Evolutionary conservation across 2,113 vertebrate genomes (phyloP).

Genomic region (Furnarius figulus): DNA sequence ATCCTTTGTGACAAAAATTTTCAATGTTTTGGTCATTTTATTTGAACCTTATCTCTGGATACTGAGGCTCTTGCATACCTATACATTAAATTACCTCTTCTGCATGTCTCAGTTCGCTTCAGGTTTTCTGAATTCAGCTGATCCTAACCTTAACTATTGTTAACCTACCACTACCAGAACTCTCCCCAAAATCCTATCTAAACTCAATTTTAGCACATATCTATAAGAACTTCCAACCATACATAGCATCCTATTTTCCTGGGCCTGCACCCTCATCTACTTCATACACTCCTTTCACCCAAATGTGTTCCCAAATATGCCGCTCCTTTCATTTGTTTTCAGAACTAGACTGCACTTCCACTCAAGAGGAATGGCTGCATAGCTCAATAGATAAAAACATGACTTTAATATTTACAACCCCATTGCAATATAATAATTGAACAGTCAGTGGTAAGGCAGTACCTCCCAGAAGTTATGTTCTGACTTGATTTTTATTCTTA

Average conservation of each 20-base stretch:
- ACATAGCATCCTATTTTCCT: background rate
- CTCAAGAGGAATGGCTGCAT: background rate
- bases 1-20: background rate
- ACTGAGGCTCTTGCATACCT: background rate
- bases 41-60: background rate
- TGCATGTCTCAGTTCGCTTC: background rate
- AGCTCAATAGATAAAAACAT: background rate
- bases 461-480: background rate
- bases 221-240: background rate
- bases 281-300: background rate
- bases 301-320: rapidly evolving
- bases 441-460: background rate
- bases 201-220: background rate
- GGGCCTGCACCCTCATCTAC: background rate
- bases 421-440: background rate
- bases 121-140: background rate
- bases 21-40: background rate
- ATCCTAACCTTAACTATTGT: background rate
- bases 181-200: background rate
- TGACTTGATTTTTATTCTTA: background rate
- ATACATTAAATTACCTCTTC: background rate
- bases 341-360: background rate
- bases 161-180: background rate
- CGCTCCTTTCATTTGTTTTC: background rate
- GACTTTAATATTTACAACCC: background rate